Evolutionary conservation across 2,113 vertebrate species (phyloP).

Genomic region (Tachuris rubrigastra): DNA sequence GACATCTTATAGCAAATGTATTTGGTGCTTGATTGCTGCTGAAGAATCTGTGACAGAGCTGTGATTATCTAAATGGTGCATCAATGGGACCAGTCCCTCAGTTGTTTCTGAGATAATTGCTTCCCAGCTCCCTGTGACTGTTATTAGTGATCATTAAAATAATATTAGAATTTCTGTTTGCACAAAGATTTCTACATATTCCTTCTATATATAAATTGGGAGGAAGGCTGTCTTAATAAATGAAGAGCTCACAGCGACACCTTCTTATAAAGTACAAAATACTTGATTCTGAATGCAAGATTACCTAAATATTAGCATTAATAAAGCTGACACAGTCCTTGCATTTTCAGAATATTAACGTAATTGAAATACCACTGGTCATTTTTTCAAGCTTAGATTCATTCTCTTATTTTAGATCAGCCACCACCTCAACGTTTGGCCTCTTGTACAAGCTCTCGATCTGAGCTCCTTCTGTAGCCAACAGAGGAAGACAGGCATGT

Average conservation of each 20-base stretch:
- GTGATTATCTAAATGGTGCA: rapidly evolving
- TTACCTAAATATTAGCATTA: not conserved
- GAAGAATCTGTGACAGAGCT: not conserved
- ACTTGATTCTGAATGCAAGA: not conserved
- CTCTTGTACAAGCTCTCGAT: not conserved
- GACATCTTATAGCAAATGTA: not conserved
- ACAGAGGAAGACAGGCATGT: not conserved
- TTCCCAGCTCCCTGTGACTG: not conserved
- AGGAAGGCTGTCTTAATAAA: not conserved
- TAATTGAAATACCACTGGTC: not conserved
- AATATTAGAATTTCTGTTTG: not conserved
- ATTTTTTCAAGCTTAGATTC: not conserved
- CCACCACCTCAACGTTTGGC: not conserved
- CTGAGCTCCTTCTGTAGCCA: not conserved
- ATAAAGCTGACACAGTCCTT: not conserved
- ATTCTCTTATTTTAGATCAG: not conserved
- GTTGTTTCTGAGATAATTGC: not conserved
- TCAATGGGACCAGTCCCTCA: not conserved
- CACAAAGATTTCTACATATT: not conserved
- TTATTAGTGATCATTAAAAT: not conserved
- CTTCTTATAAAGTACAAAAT: constrained; percentile 1
- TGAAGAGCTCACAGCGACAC: not conserved
- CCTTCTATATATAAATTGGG: not conserved
- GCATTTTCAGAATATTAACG: not conserved
- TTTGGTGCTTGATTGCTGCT: not conserved